These are phyloP conservation scores for Nasua narica DNA, from an alignment of 2,797 vertebrate species.

Conservation along the genomic window DNA sequence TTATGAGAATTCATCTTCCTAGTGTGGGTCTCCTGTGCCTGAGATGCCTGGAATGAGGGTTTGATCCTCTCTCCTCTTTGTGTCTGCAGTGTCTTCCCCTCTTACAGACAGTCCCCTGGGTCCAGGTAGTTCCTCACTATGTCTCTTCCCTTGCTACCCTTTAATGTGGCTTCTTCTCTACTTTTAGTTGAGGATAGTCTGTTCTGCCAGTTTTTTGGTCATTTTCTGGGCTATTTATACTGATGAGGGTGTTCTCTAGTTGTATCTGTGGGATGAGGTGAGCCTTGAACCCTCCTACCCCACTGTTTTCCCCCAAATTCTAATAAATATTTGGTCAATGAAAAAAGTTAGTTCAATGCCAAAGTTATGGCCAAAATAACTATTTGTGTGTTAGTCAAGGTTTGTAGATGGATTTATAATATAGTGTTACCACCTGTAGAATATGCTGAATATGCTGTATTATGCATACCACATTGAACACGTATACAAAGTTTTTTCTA, in stretches of 20 bases:
- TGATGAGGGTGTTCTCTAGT: not conserved
- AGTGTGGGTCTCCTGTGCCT: not conserved
- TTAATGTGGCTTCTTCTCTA: not conserved
- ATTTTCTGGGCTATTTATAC: not conserved
- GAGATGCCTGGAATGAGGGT: not conserved
- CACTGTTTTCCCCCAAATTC: not conserved
- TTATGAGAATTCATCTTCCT: not conserved
- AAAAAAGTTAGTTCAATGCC: not conserved
- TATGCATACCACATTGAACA: not conserved
- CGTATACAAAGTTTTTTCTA: not conserved
- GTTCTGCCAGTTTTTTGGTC: not conserved
- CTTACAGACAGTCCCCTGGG: not conserved
- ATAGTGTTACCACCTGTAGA: not conserved
- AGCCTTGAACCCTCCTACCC: not conserved
- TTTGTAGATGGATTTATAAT: not conserved
- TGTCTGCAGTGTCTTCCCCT: not conserved
- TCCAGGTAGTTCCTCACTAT: not conserved
- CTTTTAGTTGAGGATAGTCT: not conserved
- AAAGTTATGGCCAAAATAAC: not conserved
- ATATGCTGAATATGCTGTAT: not conserved
- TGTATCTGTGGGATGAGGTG: not conserved
- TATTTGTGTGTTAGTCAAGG: not conserved
- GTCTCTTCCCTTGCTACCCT: not conserved
- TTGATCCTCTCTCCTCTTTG: not conserved
- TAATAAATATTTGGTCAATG: not conserved